These are phyloP conservation scores for Protophormia terraenovae DNA, from an alignment of 2,888 invertebrate genomes.

Conservation along the genomic window DNA sequence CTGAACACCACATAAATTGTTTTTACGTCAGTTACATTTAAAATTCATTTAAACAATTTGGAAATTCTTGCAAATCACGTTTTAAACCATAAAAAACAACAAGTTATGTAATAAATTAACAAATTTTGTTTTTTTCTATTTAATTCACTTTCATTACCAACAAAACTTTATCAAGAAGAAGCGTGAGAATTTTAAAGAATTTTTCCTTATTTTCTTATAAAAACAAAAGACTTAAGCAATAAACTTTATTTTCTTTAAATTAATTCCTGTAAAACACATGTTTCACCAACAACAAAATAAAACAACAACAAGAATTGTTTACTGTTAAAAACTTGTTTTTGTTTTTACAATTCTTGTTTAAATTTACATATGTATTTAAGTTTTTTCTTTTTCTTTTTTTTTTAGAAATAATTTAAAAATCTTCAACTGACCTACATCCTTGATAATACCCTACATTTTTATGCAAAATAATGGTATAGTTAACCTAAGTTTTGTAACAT, in stretches of 20 bases:
- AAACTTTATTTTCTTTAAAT: conserved; percentile 8
- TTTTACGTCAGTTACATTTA: conserved; percentile 15
- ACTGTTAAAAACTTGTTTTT: not conserved
- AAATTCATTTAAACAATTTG: conserved; percentile 30
- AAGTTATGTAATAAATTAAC: conserved; percentile 21
- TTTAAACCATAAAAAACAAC: not conserved
- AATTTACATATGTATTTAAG: conserved; percentile 15
- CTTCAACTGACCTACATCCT: conserved; percentile 20
- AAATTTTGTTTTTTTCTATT: not conserved
- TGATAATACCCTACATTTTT: not conserved
- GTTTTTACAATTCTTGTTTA: not conserved
- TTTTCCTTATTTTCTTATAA: not conserved
- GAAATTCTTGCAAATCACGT: conserved; percentile 57
- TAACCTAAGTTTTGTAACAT: too few relatives aligned
- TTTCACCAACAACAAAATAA: not conserved
- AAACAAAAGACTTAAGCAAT: conserved; percentile 26
- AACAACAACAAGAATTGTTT: not conserved
- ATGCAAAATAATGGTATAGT: too few relatives aligned
- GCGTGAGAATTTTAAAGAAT: conserved; percentile 44
- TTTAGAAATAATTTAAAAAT: too few relatives aligned
- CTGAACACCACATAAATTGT: not conserved
- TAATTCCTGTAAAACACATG: not conserved
- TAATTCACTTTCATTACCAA: conserved; percentile 36
- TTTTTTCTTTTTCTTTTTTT: not conserved
- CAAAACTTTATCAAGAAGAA: not conserved